Evolutionary conservation across 2,797 vertebrate species (phyloP).

Genomic region (Hippocampus kuda): DNA sequence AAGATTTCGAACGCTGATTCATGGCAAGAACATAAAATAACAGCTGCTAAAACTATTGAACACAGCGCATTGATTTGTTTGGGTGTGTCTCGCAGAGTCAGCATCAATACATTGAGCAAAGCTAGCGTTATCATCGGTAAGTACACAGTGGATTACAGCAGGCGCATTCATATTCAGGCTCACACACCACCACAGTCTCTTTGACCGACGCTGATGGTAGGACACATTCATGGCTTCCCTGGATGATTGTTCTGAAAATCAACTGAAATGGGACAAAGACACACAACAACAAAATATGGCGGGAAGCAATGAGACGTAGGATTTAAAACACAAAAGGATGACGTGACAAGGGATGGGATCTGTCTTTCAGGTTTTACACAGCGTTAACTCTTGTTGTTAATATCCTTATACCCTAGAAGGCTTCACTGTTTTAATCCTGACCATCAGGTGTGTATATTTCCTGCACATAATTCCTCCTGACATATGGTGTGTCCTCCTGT

Average conservation of each 20-base stretch:
- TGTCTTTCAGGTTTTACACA: background rate
- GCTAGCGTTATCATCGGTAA: slow-evolving; percentile 44
- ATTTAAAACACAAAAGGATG: slow-evolving; percentile 25
- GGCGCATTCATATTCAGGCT: slow-evolving; percentile 33
- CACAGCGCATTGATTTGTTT: slow-evolving; percentile 35
- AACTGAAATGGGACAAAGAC: slow-evolving; percentile 59
- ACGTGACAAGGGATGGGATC: slow-evolving; percentile 7
- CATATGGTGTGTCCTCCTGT: slow-evolving; percentile 4
- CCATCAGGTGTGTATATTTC: background rate
- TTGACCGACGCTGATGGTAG: slow-evolving; percentile 48
- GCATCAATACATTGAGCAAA: slow-evolving; percentile 43
- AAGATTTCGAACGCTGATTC: slow-evolving; percentile 29
- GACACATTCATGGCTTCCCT: slow-evolving; percentile 56
- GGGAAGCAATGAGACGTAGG: slow-evolving; percentile 26
- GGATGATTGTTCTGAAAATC: slow-evolving; percentile 58
- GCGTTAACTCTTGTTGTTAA: background rate
- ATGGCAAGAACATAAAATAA: slow-evolving; percentile 39
- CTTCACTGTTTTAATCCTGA: background rate
- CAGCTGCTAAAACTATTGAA: slow-evolving; percentile 39
- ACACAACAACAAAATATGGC: slow-evolving; percentile 33
- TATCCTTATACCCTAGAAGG: background rate
- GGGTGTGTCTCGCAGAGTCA: slow-evolving; percentile 48
- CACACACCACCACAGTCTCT: slow-evolving; percentile 33
- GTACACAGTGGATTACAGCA: slow-evolving; percentile 37
- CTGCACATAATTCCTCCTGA: background rate